Evolutionary conservation across 2,113 vertebrate genomes (phyloP).

Genomic region (Chelonoidis abingdonii): DNA sequence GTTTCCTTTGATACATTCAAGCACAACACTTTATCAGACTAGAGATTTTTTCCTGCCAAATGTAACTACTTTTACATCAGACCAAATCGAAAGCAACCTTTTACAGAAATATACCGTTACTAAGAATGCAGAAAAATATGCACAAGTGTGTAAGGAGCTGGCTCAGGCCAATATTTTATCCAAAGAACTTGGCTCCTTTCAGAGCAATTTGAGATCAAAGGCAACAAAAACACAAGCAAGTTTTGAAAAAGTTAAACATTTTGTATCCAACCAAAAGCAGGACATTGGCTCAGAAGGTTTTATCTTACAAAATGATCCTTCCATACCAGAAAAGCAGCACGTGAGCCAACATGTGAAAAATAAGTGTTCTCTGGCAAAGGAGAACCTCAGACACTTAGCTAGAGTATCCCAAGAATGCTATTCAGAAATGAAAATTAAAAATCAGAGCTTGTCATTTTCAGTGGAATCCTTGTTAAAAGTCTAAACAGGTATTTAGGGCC

Average conservation of each 20-base stretch:
- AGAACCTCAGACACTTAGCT: neutral
- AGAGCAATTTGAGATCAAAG: neutral
- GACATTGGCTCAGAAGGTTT: slow-evolving; percentile 32
- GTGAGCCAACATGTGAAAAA: neutral
- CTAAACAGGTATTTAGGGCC: slow-evolving; percentile 34
- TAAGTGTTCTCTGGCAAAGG: neutral
- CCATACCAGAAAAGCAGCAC: neutral
- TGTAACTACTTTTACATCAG: neutral
- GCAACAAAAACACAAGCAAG: neutral
- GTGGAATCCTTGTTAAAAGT: slow-evolving; percentile 80
- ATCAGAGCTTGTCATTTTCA: slow-evolving; percentile 77
- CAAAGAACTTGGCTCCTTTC: neutral
- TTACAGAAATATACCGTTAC: slow-evolving; percentile 7
- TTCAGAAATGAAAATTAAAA: slow-evolving; percentile 38
- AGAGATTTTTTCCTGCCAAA: neutral
- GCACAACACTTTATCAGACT: slow-evolving; percentile 52
- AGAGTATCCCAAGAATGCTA: neutral
- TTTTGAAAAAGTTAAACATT: neutral
- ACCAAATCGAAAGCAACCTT: neutral
- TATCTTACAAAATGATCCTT: neutral
- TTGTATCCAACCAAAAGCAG: neutral
- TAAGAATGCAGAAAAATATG: neutral
- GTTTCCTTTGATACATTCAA: slow-evolving; percentile 69
- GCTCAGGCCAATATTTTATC: neutral
- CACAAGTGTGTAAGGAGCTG: neutral